phyloP scores from a whole-genome alignment of 1,140 invertebrate species.

The Neodiprion virginianus region DNA sequence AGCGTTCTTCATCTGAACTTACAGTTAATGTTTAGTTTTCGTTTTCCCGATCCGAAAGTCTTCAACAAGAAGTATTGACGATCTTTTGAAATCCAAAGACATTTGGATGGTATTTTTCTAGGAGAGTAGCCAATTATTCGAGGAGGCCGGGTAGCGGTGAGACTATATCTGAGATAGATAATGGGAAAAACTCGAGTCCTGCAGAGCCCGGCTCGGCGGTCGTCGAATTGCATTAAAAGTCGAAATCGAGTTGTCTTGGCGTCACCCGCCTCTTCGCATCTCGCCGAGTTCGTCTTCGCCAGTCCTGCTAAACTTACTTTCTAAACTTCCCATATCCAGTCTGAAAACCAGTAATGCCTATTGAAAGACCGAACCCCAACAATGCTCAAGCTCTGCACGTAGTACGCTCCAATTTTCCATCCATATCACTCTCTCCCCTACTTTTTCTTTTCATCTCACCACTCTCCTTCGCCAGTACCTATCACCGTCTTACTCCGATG shows the following conservation, averaged over 20 bases:
- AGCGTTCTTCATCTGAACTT: too few species aligned
- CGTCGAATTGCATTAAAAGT: constrained; percentile 54
- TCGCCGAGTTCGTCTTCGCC: neutral
- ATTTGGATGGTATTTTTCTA: too few species aligned
- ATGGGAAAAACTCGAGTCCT: too few species aligned
- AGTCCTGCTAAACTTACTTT: constrained; percentile 50
- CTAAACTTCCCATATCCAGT: constrained; percentile 47
- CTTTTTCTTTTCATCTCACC: constrained; percentile 9
- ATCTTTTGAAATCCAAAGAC: too few species aligned
- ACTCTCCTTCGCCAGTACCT: neutral
- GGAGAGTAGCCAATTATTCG: too few species aligned
- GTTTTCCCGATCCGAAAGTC: too few species aligned
- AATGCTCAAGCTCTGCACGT: neutral
- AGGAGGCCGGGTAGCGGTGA: too few species aligned
- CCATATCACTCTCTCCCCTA: neutral
- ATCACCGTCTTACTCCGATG: neutral
- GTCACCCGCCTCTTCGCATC: neutral
- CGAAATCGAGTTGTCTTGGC: constrained; percentile 49
- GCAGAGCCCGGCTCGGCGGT: neutral
- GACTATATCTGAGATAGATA: too few species aligned
- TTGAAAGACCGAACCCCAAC: neutral
- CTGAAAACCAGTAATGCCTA: constrained; percentile 21
- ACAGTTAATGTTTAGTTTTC: too few species aligned
- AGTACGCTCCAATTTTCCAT: constrained; percentile 17
- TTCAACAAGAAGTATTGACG: too few species aligned